Conservation (phyloP, 2,888 invertebrate genomes). For the Lepidochrysops patricia region DNA sequence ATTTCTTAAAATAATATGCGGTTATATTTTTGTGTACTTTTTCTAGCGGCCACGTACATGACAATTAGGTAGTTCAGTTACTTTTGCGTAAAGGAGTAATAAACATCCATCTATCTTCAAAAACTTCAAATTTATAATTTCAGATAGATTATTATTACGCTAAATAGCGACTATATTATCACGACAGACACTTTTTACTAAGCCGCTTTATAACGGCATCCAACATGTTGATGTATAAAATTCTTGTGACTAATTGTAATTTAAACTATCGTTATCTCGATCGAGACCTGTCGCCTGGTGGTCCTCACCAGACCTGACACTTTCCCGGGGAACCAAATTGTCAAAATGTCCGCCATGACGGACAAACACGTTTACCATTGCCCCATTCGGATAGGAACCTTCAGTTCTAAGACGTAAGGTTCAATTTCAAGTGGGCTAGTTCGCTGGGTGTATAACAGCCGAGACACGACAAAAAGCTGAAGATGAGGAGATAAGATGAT, state of each 20-base stretch:
- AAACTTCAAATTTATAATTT: too few relatives aligned
- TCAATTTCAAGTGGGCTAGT: background rate
- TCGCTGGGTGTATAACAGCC: constrained; percentile 18
- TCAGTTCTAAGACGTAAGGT: constrained; percentile 20
- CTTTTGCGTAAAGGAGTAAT: too few relatives aligned
- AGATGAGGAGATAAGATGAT: constrained; percentile 46
- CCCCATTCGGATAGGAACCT: constrained; percentile 12
- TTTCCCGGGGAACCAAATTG: constrained; percentile 58
- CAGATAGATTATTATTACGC: too few relatives aligned
- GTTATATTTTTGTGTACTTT: too few relatives aligned
- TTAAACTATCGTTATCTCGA: constrained; percentile 53
- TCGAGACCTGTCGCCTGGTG: constrained; percentile 47
- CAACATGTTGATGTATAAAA: constrained; percentile 16
- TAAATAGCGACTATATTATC: too few relatives aligned
- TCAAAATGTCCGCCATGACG: constrained; percentile 67
- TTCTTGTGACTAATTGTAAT: constrained; percentile 55
- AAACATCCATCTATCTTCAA: too few relatives aligned
- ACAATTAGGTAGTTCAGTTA: too few relatives aligned
- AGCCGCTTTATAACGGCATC: too few relatives aligned
- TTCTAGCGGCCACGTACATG: too few relatives aligned
- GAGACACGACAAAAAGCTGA: constrained; percentile 44
- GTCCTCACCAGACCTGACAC: constrained; percentile 57
- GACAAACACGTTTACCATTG: constrained; percentile 27
- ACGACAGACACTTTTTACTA: too few relatives aligned
- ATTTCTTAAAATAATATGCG: too few relatives aligned